phyloP scores from a whole-genome alignment of 2,888 invertebrate species.

The Barypeithes pellucidus region DNA sequence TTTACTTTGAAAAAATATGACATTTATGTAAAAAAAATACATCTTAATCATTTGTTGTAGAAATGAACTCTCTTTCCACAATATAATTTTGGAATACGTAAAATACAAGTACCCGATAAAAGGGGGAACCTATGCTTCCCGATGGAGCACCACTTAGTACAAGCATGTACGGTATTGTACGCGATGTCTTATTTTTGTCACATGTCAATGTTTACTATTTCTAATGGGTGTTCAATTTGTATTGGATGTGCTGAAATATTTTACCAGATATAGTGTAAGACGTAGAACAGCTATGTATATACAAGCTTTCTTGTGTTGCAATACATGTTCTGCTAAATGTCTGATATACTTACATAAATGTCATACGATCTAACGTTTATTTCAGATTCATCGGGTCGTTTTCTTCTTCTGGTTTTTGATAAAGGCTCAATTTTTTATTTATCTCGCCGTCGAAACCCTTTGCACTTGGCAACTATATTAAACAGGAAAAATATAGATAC shows the following conservation, averaged over 20 bases:
- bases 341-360: conserved; percentile 31
- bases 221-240: conserved; percentile 37
- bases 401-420: no score
- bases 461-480: no score
- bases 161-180: conserved; percentile 29
- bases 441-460: no score
- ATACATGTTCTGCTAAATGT: conserved; percentile 17
- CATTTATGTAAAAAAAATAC: conserved; percentile 33
- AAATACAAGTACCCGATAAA: not conserved
- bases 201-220: conserved; percentile 21
- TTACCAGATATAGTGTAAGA: not conserved
- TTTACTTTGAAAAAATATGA: conserved; percentile 8
- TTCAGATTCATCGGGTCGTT: no score
- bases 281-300: conserved; percentile 32
- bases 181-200: conserved; percentile 34
- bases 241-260: conserved; percentile 34
- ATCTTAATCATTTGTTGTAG: conserved; percentile 24
- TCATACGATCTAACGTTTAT: conserved; percentile 24
- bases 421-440: no score
- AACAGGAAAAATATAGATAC: no score
- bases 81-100: conserved; percentile 25
- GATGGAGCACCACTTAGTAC: conserved; percentile 34
- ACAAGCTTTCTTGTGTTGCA: conserved; percentile 38
- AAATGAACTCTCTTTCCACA: conserved; percentile 22
- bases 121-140: conserved; percentile 19